Conservation (phyloP, 2,113 vertebrate species). For the Mustela lutreola region DNA sequence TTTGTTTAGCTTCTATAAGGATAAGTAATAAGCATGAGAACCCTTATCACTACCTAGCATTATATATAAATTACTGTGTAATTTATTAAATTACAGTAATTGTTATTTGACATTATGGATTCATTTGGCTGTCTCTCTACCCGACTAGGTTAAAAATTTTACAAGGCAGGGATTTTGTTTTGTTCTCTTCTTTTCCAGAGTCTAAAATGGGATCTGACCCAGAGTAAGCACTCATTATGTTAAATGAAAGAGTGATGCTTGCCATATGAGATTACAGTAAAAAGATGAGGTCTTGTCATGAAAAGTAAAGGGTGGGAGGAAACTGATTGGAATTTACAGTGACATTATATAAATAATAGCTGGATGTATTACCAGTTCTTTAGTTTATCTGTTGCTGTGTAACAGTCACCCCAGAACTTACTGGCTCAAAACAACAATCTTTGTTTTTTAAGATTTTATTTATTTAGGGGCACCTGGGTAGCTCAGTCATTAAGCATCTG, state of each 20-base stretch:
- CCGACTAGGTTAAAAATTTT: not conserved
- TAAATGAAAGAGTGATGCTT: not conserved
- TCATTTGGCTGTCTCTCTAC: not conserved
- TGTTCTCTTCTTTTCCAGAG: not conserved
- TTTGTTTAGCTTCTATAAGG: not conserved
- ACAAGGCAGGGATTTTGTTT: not conserved
- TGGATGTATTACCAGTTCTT: not conserved
- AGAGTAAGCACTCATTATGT: not conserved
- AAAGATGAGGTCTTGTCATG: not conserved
- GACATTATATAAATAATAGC: not conserved
- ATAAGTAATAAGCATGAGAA: not conserved
- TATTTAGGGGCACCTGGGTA: too few species aligned
- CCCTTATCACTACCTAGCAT: not conserved
- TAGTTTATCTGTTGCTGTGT: not conserved
- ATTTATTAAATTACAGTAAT: not conserved
- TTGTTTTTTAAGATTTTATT: not conserved
- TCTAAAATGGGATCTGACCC: not conserved
- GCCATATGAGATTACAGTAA: not conserved
- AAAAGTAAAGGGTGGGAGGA: not conserved
- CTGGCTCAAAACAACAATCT: not conserved
- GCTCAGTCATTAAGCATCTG: too few species aligned
- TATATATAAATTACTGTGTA: not conserved
- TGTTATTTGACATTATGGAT: not conserved
- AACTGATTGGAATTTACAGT: not conserved
- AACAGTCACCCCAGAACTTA: not conserved